A percentile compares a stretch with the other conserved stretches of the same genome.
Conservation (phyloP, 2,113 vertebrate species). For the Hipposideros armiger region DNA sequence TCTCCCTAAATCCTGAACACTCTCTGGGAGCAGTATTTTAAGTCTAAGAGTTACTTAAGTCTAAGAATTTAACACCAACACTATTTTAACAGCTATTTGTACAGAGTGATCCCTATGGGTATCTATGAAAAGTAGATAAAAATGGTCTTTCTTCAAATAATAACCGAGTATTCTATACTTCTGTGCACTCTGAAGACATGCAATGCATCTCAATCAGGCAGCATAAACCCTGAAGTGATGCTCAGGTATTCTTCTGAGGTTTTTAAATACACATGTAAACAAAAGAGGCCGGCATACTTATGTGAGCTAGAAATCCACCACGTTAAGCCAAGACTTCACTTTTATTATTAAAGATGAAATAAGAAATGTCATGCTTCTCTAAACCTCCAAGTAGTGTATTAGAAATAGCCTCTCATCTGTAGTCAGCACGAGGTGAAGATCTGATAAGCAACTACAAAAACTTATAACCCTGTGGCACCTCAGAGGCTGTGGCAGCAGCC, state of each 20-base stretch:
- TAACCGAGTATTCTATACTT: neutral
- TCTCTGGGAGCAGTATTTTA: neutral
- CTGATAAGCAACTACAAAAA: neutral
- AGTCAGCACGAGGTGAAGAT: neutral
- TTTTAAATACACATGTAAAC: slow-evolving; percentile 36
- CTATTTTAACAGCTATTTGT: neutral
- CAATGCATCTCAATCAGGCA: neutral
- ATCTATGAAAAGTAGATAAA: neutral
- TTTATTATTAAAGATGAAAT: neutral
- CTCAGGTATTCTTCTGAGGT: neutral
- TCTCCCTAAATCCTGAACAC: neutral
- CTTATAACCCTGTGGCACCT: neutral
- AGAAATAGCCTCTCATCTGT: neutral
- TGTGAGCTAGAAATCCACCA: neutral
- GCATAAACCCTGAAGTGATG: slow-evolving; percentile 36
- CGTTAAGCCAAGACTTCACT: neutral
- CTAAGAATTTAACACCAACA: neutral
- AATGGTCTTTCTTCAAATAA: neutral
- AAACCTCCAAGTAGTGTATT: neutral
- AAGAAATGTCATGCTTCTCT: neutral
- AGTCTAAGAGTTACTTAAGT: slow-evolving; percentile 1
- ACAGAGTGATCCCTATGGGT: neutral
- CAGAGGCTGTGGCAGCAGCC: neutral
- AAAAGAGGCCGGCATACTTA: neutral
- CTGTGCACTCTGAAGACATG: neutral